Percentiles rank a stretch among this genome's conserved stretches.
These are phyloP conservation scores for Bembecia ichneumoniformis DNA, from an alignment of 2,888 invertebrate species.

Conservation along the genomic window DNA sequence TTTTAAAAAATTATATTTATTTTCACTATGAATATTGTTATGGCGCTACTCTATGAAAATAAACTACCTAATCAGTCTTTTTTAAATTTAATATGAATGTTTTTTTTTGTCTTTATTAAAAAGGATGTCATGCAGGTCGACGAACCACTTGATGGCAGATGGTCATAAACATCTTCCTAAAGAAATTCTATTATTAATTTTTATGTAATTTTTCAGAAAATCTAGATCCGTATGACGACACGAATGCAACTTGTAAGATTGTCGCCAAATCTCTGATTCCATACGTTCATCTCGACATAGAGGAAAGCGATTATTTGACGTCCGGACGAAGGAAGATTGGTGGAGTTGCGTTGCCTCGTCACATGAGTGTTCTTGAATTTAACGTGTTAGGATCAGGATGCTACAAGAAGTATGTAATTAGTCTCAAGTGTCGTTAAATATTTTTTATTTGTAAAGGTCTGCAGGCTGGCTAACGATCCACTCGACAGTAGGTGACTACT, in stretches of 20 bases:
- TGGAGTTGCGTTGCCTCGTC: slow-evolving; percentile 48
- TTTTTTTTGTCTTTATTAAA: too few relatives aligned
- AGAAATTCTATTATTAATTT: not conserved
- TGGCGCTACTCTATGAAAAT: too few relatives aligned
- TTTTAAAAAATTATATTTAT: too few relatives aligned
- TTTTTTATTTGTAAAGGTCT: too few relatives aligned
- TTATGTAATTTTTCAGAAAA: slow-evolving; percentile 34
- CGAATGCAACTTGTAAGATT: slow-evolving; percentile 63
- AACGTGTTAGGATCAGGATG: slow-evolving; percentile 75
- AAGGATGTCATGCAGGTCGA: too few relatives aligned
- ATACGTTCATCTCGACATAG: slow-evolving; percentile 79
- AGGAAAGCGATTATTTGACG: slow-evolving; percentile 75
- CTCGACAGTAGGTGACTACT: too few relatives aligned
- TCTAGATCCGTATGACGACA: slow-evolving; percentile 65
- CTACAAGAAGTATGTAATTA: slow-evolving; percentile 53
- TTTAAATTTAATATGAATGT: too few relatives aligned
- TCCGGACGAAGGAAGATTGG: slow-evolving; percentile 52
- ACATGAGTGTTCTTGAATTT: slow-evolving; percentile 75
- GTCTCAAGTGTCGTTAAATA: not conserved
- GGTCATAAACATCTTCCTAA: too few relatives aligned
- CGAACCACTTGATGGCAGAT: too few relatives aligned
- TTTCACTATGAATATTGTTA: too few relatives aligned
- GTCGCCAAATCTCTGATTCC: slow-evolving; percentile 76
- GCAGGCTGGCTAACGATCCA: too few relatives aligned
- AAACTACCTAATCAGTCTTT: too few relatives aligned